Percentiles rank a stretch among this genome's conserved stretches.
These are phyloP conservation scores for Leptopterna dolabrata DNA, from an alignment of 2,888 invertebrate species.

Conservation along the genomic window DNA sequence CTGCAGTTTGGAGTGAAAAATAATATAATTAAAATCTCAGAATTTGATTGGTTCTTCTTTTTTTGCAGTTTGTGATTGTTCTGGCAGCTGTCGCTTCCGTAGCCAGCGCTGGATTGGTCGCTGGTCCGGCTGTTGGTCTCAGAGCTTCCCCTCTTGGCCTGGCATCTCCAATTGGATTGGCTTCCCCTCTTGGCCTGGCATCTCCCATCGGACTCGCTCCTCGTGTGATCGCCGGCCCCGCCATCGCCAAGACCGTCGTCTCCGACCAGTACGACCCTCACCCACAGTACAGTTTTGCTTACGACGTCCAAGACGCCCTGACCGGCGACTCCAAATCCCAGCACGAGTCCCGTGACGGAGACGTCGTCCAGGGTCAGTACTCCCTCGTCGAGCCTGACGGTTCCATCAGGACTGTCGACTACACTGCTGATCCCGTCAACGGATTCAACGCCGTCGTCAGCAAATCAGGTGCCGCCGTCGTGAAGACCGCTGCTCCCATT, in stretches of 20 bases:
- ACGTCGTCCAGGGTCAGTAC: conserved; percentile 34
- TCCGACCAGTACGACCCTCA: conserved; percentile 35
- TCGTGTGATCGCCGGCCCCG: conserved; percentile 1
- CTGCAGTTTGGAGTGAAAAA: no score
- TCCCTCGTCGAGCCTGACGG: conserved; percentile 45
- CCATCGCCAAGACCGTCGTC: conserved; percentile 32
- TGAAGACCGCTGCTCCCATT: not conserved
- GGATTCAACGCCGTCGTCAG: conserved; percentile 46
- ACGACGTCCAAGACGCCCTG: conserved; percentile 42
- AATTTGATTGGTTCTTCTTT: not conserved
- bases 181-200: conserved; percentile 1
- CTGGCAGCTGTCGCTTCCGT: conserved; percentile 26
- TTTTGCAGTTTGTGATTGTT: conserved; percentile 43
- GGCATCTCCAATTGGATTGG: not conserved
- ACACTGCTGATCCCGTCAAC: conserved; percentile 41
- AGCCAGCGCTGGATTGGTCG: conserved; percentile 28
- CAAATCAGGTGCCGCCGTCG: not conserved
- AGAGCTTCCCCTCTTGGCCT: not conserved
- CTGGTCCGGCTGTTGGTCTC: conserved; percentile 26
- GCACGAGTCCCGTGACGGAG: conserved; percentile 23
- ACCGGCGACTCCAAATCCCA: conserved; percentile 44
- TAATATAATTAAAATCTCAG: no score
- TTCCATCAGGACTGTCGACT: conserved; percentile 43
- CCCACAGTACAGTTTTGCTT: conserved; percentile 44
- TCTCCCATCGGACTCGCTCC: conserved; percentile 27